Conservation (phyloP, 2,888 invertebrate species). For the Cotesia congregata region DNA sequence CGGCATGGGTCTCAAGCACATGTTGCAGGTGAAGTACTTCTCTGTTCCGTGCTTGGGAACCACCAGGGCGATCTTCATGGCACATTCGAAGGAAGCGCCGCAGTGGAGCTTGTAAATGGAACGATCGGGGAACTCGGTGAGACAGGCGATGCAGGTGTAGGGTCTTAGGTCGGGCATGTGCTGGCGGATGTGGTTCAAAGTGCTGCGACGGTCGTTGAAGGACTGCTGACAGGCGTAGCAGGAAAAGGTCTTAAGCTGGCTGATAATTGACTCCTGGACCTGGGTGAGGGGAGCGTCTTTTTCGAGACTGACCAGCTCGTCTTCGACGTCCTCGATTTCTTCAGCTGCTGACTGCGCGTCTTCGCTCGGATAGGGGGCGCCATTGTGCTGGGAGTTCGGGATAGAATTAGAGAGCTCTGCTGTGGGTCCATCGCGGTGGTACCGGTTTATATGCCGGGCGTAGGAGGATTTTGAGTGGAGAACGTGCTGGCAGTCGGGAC, state of each 20-base stretch:
- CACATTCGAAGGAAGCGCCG: conserved; percentile 72
- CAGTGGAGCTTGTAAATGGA: conserved; percentile 65
- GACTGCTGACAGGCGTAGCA: conserved; percentile 63
- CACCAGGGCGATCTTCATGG: conserved; percentile 72
- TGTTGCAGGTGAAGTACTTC: conserved; percentile 67
- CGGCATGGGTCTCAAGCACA: conserved; percentile 63
- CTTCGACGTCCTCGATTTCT: conserved; percentile 54
- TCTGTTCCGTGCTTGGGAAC: conserved; percentile 63
- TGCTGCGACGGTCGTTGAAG: conserved; percentile 62
- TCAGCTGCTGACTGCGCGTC: conserved; percentile 37
- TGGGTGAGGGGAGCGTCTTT: conserved; percentile 62
- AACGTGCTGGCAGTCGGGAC: conserved; percentile 61
- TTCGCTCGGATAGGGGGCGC: conserved; percentile 7
- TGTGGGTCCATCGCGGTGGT: conserved; percentile 51
- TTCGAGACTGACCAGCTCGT: conserved; percentile 59
- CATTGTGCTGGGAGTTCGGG: conserved; percentile 16
- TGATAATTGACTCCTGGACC: conserved; percentile 67
- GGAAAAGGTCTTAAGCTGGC: conserved; percentile 66
- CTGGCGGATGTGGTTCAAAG: conserved; percentile 65
- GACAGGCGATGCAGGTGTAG: conserved; percentile 66
- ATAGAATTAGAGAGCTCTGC: neutral
- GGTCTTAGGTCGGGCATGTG: conserved; percentile 65
- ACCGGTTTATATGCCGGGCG: conserved; percentile 63
- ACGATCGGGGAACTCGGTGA: conserved; percentile 65
- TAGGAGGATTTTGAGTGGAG: conserved; percentile 64